phyloP scores from a whole-genome alignment of 2,888 invertebrate genomes.

The Mycalesis mineus region DNA sequence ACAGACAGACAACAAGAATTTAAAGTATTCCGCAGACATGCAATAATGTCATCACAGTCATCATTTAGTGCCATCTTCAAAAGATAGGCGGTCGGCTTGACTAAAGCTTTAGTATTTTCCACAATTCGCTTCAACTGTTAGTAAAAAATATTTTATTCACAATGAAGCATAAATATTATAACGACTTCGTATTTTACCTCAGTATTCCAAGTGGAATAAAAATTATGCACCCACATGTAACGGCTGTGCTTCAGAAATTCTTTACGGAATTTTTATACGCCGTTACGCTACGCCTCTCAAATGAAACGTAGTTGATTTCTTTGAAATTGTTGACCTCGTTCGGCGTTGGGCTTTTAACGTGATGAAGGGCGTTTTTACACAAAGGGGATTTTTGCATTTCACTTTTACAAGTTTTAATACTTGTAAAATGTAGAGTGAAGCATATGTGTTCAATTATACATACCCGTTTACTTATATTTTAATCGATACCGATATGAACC shows the following conservation, averaged over 20 bases:
- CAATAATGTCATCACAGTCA: too few species aligned
- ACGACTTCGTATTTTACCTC: not conserved
- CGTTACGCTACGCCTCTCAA: slow-evolving; percentile 5
- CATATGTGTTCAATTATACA: not conserved
- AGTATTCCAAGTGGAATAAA: not conserved
- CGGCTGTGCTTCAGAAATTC: slow-evolving; percentile 14
- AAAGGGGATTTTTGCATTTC: not conserved
- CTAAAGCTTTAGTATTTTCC: too few species aligned
- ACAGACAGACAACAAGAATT: too few species aligned
- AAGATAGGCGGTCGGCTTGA: too few species aligned
- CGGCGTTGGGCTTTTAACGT: slow-evolving; percentile 6
- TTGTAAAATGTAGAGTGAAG: not conserved
- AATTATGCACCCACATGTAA: slow-evolving; percentile 13
- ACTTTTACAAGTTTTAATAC: not conserved
- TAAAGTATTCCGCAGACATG: too few species aligned
- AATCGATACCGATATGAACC: too few species aligned
- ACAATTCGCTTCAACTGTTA: too few species aligned
- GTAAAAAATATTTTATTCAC: too few species aligned
- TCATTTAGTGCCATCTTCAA: too few species aligned
- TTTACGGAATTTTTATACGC: slow-evolving; percentile 2
- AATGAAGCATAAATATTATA: not conserved
- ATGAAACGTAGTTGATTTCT: slow-evolving; percentile 14
- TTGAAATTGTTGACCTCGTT: slow-evolving; percentile 14
- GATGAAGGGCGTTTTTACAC: slow-evolving; percentile 5
- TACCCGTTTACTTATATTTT: too few species aligned